Evolutionary conservation across 2,888 invertebrate species (phyloP).

Genomic region (Brachypterus glaber): DNA sequence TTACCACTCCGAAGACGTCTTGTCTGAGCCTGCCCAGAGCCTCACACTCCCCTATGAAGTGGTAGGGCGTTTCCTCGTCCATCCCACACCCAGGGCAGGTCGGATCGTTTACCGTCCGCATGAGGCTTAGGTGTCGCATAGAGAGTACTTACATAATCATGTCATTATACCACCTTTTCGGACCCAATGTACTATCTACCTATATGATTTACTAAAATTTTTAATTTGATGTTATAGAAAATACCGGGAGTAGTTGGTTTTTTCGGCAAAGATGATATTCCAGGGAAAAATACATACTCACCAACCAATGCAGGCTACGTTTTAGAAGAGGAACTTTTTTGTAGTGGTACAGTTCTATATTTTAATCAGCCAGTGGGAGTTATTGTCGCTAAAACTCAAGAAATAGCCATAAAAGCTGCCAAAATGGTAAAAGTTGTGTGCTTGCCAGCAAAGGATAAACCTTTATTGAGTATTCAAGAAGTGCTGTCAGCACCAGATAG

Average conservation of each 20-base stretch:
- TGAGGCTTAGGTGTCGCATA: no score
- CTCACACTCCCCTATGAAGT: no score
- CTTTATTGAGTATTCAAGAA: constrained; percentile 43
- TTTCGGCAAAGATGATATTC: constrained; percentile 57
- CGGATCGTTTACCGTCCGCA: no score
- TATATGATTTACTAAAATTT: background rate
- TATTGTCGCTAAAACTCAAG: constrained; percentile 55
- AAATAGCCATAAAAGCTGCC: constrained; percentile 50
- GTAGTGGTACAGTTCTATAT: constrained; percentile 47
- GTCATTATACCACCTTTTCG: no score
- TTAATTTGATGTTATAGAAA: constrained; percentile 40
- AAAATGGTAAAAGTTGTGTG: constrained; percentile 50
- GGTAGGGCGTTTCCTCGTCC: no score
- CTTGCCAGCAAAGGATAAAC: constrained; percentile 38
- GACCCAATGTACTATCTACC: no score
- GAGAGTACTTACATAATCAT: no score
- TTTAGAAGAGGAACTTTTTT: constrained; percentile 42
- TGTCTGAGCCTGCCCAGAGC: no score
- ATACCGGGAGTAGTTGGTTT: constrained; percentile 57
- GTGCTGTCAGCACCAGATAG: constrained; percentile 41
- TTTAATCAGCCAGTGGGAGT: constrained; percentile 69
- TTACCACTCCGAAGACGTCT: no score
- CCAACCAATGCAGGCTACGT: constrained; percentile 22
- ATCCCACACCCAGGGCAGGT: no score
- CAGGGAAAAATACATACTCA: constrained; percentile 56